Base-by-base conservation (phyloP, 2,113 vertebrate species). In the Nicator chloris region DNA sequence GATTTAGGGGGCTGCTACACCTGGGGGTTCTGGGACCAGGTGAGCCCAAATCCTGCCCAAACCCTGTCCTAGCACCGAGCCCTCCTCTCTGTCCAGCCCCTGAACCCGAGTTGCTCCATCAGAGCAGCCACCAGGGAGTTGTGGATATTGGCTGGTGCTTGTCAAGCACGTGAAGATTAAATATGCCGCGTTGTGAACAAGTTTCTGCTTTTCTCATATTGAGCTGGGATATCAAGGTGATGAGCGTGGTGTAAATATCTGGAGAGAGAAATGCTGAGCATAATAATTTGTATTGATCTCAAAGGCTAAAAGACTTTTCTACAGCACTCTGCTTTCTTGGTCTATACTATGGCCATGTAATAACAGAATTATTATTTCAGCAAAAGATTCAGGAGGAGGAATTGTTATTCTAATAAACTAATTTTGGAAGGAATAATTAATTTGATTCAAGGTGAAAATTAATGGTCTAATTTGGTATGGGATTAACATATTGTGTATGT, bases 221-320 rank as follows among this genome's bases (percentile, higher is more conserved):
- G 90, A 92, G 75, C 76, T 75, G 59, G 69, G 85, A 33, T 78
- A 23, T 35, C 2, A 11, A 90, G 86, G 64, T 86, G 94, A 88
- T 84, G 86, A 88, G 82, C 11, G 3, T 18, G 80, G 79, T 95
- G 40, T 88, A 94, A 96, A 56, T 90, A 68, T 22, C 79, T 70
- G 42, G 76, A 90, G 82, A 91, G 89, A 60, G 56, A 63, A 92
- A 40, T 33, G 72, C 64, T 90, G 93, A 84, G 86, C 61, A 54
- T 60, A 30, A 66, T 90, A 77, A 86, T 95, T 87, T 47, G 40
- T 95, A 95, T 90, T 86, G 95, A 97, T 94, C 90, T 78, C 50
- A 45, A 69, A 86, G 78, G 26, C 75, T 70, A 6, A 33, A 91
- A 88, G 51, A 26, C 39, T 28, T 85, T 80, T 73, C 64, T 56